Base-by-base conservation (phyloP, 2,113 vertebrate genomes). In the Mirza zaza region DNA sequence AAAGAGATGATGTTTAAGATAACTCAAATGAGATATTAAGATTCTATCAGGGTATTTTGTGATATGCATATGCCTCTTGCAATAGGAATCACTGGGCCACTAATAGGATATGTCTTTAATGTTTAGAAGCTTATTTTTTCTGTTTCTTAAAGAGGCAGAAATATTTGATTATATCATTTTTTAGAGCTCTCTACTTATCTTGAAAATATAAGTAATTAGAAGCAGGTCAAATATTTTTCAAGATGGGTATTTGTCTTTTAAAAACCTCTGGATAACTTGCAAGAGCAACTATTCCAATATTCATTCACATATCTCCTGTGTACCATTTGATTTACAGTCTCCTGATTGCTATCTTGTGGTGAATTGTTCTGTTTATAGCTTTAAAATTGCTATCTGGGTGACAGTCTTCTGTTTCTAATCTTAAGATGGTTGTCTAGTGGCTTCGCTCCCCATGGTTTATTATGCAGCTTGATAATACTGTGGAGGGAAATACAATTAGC, bases 371-470 rank as follows among this genome's bases (percentile, higher is more conserved):
- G 90, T 96, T 97, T 98, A 97, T 96, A 91, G 96, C 95, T 97
- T 90, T 96, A 84, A 97, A 97, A 96, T 96, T 97, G 94, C 96
- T 97, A 77, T 92, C 97, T 97, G 82, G 97, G 96, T 97, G 95
- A 97, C 95, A 94, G 87, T 97, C 81, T 97, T 97, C 95, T 97
- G 71, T 93, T 97, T 94, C 84, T 96, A 94, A 97, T 97, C 95
- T 97, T 97, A 55, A 88, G 15, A 97, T 89, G 87, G 95, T 42
- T 96, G 92, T 93, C 95, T 97, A 86, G 95, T 92, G 93, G 48
- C 57, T 94, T 94, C 89, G 68, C 21, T 96, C 97, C 96, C 96
- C 71, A 52, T 77, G 85, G 95, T 63, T 98, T 91, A 91, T 73
- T 39, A 14, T 91, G 86, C 55, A 80, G 89, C 52, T 92, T 96